A percentile compares a stretch with the other conserved stretches of the same genome.
phyloP scores from a whole-genome alignment of 2,113 vertebrate genomes.

The Pollachius pollachius region DNA sequence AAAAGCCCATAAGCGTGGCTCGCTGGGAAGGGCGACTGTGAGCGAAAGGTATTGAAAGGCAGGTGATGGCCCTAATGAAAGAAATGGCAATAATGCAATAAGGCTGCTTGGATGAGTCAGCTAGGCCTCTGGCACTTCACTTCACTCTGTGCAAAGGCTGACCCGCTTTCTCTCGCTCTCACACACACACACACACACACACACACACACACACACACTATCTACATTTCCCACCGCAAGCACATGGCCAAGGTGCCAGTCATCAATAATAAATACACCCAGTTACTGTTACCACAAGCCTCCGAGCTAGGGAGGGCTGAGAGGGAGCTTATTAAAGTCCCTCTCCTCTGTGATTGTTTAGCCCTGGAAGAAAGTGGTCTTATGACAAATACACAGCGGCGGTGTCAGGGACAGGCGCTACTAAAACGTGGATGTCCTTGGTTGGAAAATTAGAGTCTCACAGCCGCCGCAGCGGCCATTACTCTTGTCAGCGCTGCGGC shows the following conservation, averaged over 20 bases:
- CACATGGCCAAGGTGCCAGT: constrained; percentile 64
- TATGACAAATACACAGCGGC: constrained; percentile 62
- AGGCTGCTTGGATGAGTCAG: constrained; percentile 66
- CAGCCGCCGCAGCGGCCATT: constrained; percentile 14
- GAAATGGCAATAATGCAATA: constrained; percentile 74
- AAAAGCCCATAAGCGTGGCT: constrained; percentile 56
- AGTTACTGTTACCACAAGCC: constrained; percentile 65
- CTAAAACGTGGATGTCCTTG: constrained; percentile 51
- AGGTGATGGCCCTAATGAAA: constrained; percentile 72
- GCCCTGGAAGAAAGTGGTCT: constrained; percentile 60
- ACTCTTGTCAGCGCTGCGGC: constrained; percentile 29
- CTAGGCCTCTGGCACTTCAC: constrained; percentile 59
- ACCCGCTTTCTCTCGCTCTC: constrained; percentile 64
- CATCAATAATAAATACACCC: constrained; percentile 78
- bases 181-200: too few species aligned
- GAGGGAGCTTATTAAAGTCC: constrained; percentile 67
- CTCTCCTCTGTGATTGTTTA: constrained; percentile 65
- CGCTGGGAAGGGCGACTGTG: constrained; percentile 52
- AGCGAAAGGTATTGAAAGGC: constrained; percentile 54
- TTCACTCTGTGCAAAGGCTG: constrained; percentile 51
- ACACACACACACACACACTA: constrained; percentile 12
- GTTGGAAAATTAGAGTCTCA: constrained; percentile 36
- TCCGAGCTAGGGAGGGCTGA: constrained; percentile 48
- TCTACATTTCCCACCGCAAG: constrained; percentile 54
- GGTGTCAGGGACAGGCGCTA: constrained; percentile 38